These are phyloP conservation scores for Siderastrea siderea DNA, from an alignment of 92 coral and sea anemone genomes.

Conservation along the genomic window DNA sequence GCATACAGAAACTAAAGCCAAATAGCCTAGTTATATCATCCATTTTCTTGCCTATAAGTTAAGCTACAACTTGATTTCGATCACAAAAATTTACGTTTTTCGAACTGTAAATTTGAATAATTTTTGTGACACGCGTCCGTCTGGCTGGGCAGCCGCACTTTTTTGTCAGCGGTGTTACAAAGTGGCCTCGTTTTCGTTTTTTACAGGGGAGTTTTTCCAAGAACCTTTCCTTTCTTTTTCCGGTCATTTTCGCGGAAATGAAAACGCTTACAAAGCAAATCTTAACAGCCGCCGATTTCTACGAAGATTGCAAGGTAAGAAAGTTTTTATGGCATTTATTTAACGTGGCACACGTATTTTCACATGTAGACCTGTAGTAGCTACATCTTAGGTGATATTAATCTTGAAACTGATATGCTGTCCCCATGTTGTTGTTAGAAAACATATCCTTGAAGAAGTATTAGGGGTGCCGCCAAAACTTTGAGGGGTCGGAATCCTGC, in stretches of 20 bases:
- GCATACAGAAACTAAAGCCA: conserved; percentile 87
- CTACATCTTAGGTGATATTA: no score
- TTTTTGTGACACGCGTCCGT: conserved; percentile 66
- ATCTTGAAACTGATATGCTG: no score
- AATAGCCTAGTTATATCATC: conserved; percentile 84
- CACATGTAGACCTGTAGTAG: no score
- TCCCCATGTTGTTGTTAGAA: no score
- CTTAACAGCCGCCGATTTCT: background rate
- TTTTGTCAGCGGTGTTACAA: conserved; percentile 18
- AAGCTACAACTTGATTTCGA: background rate
- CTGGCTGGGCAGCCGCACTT: conserved; percentile 62
- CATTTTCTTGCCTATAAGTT: conserved; percentile 47
- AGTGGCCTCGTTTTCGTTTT: conserved; percentile 9
- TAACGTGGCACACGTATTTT: no score
- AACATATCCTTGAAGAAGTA: no score
- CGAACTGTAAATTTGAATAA: background rate
- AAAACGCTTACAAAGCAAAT: background rate
- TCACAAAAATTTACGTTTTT: background rate
- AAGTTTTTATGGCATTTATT: background rate
- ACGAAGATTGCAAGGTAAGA: no score
- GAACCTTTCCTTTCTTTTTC: background rate
- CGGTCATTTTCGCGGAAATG: conserved; percentile 11
- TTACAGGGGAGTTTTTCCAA: background rate
- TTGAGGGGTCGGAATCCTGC: no score
- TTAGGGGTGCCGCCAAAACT: no score